These are phyloP conservation scores for Prosapia bicincta DNA, from an alignment of 2,888 invertebrate species.

Conservation along the genomic window DNA sequence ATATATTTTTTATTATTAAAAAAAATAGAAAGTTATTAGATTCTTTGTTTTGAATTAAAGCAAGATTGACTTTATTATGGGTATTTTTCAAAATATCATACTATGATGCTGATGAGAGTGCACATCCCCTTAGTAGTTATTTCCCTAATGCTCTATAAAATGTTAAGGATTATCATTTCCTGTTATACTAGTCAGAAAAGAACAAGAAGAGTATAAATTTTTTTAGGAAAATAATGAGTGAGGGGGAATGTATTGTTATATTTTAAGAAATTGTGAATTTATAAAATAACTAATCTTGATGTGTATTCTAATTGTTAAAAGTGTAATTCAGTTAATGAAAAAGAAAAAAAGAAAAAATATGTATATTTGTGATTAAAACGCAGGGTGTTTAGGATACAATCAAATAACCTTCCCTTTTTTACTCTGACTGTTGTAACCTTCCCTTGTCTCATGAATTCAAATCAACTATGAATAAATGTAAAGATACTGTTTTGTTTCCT, in stretches of 20 bases:
- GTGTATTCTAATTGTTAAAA: slow-evolving; percentile 19
- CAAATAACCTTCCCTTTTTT: slow-evolving; percentile 25
- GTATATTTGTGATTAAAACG: slow-evolving; percentile 20
- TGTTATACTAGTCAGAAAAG: not conserved
- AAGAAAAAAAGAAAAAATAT: not conserved
- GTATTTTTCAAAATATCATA: no score
- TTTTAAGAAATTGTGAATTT: slow-evolving; percentile 17
- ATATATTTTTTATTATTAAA: no score
- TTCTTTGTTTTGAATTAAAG: no score
- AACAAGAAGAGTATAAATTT: not conserved
- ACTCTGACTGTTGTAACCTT: slow-evolving; percentile 26
- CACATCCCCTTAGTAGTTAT: not conserved
- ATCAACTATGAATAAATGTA: not conserved
- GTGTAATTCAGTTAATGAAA: not conserved
- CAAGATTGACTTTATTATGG: no score
- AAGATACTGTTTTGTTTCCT: not conserved
- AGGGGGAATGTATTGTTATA: not conserved
- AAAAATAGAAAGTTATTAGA: no score
- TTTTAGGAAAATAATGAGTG: no score
- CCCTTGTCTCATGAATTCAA: slow-evolving; percentile 4
- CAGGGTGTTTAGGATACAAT: slow-evolving; percentile 29
- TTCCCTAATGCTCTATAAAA: not conserved
- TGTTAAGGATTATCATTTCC: not conserved
- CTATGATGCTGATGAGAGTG: not conserved
- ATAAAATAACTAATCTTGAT: slow-evolving; percentile 12